phyloP scores from a whole-genome alignment of 2,888 invertebrate species.

The Pheosia tremula region DNA sequence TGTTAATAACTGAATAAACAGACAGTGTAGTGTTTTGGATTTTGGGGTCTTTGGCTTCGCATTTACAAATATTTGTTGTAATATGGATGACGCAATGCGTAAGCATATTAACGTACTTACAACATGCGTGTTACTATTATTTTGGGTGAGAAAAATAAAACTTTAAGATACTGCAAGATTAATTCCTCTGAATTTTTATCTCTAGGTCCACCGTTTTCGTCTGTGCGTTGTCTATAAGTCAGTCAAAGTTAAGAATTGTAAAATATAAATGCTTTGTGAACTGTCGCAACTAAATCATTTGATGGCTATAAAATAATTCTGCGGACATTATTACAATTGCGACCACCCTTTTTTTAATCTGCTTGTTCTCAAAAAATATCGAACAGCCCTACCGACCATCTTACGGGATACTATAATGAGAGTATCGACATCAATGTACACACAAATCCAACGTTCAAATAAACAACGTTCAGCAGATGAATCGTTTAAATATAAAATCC shows the following conservation, averaged over 20 bases:
- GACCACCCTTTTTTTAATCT: background rate
- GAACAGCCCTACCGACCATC: constrained; percentile 21
- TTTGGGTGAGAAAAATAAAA: no score
- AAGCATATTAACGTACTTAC: background rate
- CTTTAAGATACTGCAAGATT: no score
- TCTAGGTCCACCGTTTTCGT: no score
- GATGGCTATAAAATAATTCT: no score
- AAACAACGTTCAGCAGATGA: constrained; percentile 27
- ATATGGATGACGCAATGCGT: background rate
- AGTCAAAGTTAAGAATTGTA: no score
- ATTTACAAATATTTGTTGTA: constrained; percentile 1
- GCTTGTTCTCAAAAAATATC: background rate
- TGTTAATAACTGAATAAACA: background rate
- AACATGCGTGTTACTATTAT: no score
- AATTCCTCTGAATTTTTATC: no score
- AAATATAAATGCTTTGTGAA: no score
- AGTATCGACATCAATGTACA: constrained; percentile 44
- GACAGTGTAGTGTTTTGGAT: background rate
- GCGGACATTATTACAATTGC: no score
- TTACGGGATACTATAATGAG: constrained; percentile 29
- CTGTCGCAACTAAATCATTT: no score
- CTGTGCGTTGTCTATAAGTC: no score
- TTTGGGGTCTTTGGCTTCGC: background rate
- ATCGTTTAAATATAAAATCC: constrained; percentile 10
- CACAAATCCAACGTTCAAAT: constrained; percentile 31